phyloP scores from a whole-genome alignment of 1,140 invertebrate genomes.

The Mamestra configurata region DNA sequence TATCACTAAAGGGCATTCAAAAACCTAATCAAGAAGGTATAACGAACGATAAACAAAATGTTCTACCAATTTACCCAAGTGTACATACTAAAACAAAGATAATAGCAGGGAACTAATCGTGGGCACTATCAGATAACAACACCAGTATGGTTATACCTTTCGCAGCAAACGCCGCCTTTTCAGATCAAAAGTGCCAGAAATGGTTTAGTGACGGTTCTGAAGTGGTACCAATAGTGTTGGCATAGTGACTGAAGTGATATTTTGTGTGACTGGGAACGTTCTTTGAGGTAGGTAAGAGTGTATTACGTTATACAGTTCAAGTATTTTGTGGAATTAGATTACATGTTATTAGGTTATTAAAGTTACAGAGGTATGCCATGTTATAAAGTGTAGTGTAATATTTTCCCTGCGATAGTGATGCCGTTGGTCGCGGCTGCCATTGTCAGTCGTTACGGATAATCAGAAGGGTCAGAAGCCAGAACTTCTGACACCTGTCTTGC shows the following conservation, averaged over 20 bases:
- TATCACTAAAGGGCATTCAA: constrained; percentile 1
- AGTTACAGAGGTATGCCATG: no score
- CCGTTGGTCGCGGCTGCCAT: no score
- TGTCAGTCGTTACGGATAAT: no score
- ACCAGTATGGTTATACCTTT: constrained; percentile 13
- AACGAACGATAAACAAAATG: constrained; percentile 19
- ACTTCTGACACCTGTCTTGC: no score
- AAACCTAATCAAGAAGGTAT: constrained; percentile 20
- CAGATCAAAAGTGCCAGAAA: constrained; percentile 5
- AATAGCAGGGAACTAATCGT: constrained; percentile 40
- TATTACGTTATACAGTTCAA: background rate
- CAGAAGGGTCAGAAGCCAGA: no score
- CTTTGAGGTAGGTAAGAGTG: background rate
- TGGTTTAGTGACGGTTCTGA: constrained; percentile 12
- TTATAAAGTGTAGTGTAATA: no score
- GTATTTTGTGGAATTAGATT: background rate
- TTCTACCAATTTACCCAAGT: constrained; percentile 36
- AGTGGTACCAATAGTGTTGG: background rate
- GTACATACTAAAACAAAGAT: constrained; percentile 44
- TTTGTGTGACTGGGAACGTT: background rate
- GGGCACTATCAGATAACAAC: constrained; percentile 48
- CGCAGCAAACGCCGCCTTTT: background rate
- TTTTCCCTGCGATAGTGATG: no score
- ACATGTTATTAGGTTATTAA: background rate
- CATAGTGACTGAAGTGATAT: background rate